Evolutionary conservation across 2,113 vertebrate species (phyloP), one percentile per base, ranked within the genome.

Genomic region (Dasyurus viverrinus): DNA sequence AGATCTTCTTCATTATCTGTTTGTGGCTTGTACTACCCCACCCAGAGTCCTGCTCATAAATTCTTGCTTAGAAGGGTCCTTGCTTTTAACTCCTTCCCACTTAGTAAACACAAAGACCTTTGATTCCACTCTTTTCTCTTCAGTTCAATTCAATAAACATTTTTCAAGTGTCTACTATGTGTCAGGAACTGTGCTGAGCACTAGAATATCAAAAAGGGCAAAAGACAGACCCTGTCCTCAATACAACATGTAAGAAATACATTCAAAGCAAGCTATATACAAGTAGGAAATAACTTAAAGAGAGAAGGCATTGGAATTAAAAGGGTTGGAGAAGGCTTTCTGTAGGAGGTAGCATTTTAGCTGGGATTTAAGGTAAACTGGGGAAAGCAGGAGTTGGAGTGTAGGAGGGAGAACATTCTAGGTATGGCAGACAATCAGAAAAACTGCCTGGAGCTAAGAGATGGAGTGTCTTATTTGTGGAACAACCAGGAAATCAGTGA

Each of bases 1-100:
- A n/a, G 92, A 94, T 22, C n/a, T 47, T 95, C 89, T 93, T 89
- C 46, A 47, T 93, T n/a, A 68, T 53, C 0, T 26, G n/a, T 53
- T 53, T n/a, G 46, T 89, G 92, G 14, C 9, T 96, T 68, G 47
- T 54, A 46, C 23, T 76, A 53, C 8, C 50, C 68, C 48, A 3
- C 24, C 25, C 30, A 94, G 84, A 42, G 27, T 92, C 12, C 22
- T 14, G 5, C 89, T 84, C 1, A 3, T 14, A 53, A 52, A 47
- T 54, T 50, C 11, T 30, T 0, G 1, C 60, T 19, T 16, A n/a
- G 60, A 48, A 48, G 91, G 6, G 25, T 16, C 36, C 48, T 30
- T 42, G 54, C 19, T 84, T 76, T 55, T 22, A 22, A 42, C 92
- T 54, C 25, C 46, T 23, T 23, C 54, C 30, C 30, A 16, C 42